Evolutionary conservation across 2,888 invertebrate genomes (phyloP).

Genomic region (Macrophya annulata): DNA sequence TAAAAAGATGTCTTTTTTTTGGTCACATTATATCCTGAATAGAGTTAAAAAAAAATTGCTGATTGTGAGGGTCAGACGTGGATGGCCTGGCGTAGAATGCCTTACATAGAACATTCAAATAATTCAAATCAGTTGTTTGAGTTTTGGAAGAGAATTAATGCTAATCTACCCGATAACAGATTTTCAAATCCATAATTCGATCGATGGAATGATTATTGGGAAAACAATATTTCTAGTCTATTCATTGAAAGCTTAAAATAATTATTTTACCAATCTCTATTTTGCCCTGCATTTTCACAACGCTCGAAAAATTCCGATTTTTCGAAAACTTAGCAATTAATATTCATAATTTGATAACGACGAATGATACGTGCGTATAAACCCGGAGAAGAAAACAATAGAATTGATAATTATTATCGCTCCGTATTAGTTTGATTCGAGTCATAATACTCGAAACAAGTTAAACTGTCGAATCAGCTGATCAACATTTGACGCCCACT

Average conservation of each 20-base stretch:
- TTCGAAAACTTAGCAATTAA: not conserved
- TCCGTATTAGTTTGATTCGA: slow-evolving; percentile 9
- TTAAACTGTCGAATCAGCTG: not conserved
- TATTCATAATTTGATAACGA: not conserved
- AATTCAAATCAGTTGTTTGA: not conserved
- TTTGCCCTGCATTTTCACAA: slow-evolving; percentile 68
- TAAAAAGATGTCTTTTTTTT: no score
- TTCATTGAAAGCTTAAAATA: slow-evolving; percentile 49
- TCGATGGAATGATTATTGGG: not conserved
- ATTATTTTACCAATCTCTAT: slow-evolving; percentile 71
- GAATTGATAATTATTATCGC: not conserved
- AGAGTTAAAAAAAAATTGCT: no score
- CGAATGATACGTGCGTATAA: not conserved
- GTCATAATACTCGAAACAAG: not conserved
- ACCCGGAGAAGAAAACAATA: not conserved
- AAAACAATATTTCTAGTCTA: slow-evolving; percentile 14
- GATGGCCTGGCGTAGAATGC: no score
- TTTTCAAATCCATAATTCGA: not conserved
- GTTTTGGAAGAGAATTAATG: not conserved
- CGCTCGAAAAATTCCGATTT: not conserved
- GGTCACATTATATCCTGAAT: no score
- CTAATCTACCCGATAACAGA: not conserved
- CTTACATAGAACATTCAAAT: not conserved
- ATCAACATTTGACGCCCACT: slow-evolving; percentile 34
- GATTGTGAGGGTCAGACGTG: no score